Percentiles rank a stretch among this genome's conserved stretches.
Evolutionary conservation across 2,113 vertebrate genomes (phyloP).

Genomic region (Dissostichus mawsoni): DNA sequence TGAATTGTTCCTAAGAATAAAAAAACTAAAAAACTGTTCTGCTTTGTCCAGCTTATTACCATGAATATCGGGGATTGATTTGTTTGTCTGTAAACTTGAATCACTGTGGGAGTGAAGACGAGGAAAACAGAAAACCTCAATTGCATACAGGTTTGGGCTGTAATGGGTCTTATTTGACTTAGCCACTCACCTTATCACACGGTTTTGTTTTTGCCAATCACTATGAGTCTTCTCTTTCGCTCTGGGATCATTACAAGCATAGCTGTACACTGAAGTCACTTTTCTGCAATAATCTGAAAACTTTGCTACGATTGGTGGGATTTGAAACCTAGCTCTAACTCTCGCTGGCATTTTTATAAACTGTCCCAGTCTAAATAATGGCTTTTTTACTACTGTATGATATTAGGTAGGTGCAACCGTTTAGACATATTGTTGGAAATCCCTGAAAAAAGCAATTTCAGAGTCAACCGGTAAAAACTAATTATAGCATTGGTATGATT

Average conservation of each 20-base stretch:
- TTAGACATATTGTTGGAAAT: not conserved
- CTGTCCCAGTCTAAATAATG: slow-evolving; percentile 17
- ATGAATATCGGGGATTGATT: not conserved
- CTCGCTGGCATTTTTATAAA: not conserved
- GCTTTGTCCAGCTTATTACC: not conserved
- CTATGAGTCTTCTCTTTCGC: not conserved
- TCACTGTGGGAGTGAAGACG: not conserved
- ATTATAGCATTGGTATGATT: not conserved
- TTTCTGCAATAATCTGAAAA: not conserved
- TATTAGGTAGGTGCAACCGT: slow-evolving; percentile 1
- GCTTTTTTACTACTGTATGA: slow-evolving; percentile 16
- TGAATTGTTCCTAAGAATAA: slow-evolving; percentile 1
- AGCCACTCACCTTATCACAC: slow-evolving; percentile 13
- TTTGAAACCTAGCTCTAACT: slow-evolving; percentile 12
- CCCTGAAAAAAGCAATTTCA: not conserved
- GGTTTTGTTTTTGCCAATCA: not conserved
- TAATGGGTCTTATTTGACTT: slow-evolving; percentile 12
- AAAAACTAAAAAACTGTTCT: not conserved
- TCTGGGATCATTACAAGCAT: not conserved
- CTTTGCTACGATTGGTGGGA: not conserved
- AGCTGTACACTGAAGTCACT: not conserved
- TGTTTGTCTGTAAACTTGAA: slow-evolving; percentile 17
- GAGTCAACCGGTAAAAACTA: not conserved
- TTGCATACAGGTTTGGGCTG: slow-evolving; percentile 11
- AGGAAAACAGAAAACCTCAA: not conserved